Evolutionary conservation across 1,140 invertebrate genomes (phyloP).

Genomic region (Drosophila nebulosa): DNA sequence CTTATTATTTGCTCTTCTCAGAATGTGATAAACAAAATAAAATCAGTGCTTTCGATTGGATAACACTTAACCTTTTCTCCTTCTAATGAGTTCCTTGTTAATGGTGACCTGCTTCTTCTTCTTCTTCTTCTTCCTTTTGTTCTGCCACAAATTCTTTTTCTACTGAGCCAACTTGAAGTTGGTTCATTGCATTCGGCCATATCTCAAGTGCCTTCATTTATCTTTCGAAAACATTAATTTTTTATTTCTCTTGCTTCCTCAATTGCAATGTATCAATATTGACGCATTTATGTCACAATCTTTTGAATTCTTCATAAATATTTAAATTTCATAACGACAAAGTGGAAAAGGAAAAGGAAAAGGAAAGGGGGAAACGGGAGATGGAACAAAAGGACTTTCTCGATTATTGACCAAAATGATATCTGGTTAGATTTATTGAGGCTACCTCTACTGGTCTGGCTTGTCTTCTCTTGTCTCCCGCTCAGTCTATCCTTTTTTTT

Average conservation of each 20-base stretch:
- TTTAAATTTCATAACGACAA: conserved; percentile 44
- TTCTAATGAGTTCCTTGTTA: too few species aligned
- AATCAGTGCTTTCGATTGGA: too few species aligned
- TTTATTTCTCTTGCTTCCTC: neutral
- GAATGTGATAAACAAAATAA: too few species aligned
- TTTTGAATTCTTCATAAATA: conserved; percentile 48
- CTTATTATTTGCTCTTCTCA: too few species aligned
- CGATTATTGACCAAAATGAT: conserved; percentile 43
- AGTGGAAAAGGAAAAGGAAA: neutral
- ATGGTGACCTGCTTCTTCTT: too few species aligned
- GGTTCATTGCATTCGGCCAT: neutral
- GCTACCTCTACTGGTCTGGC: neutral
- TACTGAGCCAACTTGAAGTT: too few species aligned
- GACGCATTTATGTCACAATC: conserved; percentile 61
- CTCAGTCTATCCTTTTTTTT: too few species aligned
- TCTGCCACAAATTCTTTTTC: neutral
- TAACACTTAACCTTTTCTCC: too few species aligned
- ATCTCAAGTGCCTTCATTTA: neutral
- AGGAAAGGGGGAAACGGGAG: neutral
- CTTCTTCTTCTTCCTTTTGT: too few species aligned
- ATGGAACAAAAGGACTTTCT: neutral
- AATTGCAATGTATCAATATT: conserved; percentile 61
- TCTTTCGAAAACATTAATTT: neutral
- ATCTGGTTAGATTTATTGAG: conserved; percentile 60
- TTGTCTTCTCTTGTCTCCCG: too few species aligned